phyloP scores from a whole-genome alignment of 2,888 invertebrate genomes.

The Dicyrtomina minuta region DNA sequence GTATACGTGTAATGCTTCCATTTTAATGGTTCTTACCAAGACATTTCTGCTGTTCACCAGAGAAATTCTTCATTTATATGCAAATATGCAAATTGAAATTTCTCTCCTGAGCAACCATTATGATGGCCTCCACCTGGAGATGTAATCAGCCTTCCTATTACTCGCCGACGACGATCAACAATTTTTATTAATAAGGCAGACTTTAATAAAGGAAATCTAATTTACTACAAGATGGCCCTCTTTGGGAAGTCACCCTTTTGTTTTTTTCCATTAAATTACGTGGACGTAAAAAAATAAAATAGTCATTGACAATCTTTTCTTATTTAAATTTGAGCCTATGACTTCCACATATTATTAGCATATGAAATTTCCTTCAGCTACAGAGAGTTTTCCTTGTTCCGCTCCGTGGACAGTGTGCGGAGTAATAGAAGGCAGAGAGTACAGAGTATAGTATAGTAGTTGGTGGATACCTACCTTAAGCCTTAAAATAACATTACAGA shows the following conservation, averaged over 20 bases:
- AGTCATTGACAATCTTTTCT: no score
- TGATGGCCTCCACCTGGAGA: conserved; percentile 35
- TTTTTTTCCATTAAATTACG: not conserved
- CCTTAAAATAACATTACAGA: no score
- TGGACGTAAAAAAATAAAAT: not conserved
- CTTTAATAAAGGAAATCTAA: conserved; percentile 36
- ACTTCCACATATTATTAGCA: no score
- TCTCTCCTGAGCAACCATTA: conserved; percentile 33
- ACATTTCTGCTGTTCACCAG: conserved; percentile 29
- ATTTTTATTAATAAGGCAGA: conserved; percentile 36
- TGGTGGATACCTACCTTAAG: no score
- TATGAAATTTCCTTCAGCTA: no score
- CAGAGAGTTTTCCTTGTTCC: no score
- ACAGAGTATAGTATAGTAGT: not conserved
- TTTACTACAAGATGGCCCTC: conserved; percentile 10
- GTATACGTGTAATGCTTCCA: conserved; percentile 23
- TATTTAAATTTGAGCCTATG: no score
- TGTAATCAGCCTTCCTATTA: conserved; percentile 26
- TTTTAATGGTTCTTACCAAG: conserved; percentile 36
- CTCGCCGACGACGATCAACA: conserved; percentile 23
- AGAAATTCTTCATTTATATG: conserved; percentile 39
- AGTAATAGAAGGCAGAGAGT: no score
- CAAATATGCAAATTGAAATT: conserved; percentile 39
- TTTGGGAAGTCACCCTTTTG: no score
- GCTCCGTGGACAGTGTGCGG: not conserved